A percentile compares a stretch with the other conserved stretches of the same genome.
These are phyloP conservation scores for Leptosomus discolor DNA, from an alignment of 2,113 vertebrate species.

Conservation along the genomic window DNA sequence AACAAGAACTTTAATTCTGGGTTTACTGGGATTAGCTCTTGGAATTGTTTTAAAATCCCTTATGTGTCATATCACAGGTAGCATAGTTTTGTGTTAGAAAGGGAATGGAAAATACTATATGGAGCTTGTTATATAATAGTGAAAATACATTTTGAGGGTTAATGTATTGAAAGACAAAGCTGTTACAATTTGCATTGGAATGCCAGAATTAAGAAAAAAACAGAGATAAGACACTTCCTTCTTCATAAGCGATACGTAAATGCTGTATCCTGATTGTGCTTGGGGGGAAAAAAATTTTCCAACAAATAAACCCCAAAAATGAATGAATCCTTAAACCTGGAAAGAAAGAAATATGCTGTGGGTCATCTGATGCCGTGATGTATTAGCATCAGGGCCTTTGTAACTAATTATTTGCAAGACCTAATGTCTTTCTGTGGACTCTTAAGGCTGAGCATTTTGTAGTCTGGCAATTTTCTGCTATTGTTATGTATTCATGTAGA, in stretches of 20 bases:
- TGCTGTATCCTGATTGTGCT: not conserved
- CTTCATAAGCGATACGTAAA: not conserved
- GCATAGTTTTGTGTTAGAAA: conserved; percentile 32
- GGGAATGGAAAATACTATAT: conserved; percentile 5
- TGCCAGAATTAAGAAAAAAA: conserved; percentile 54
- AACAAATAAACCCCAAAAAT: not conserved
- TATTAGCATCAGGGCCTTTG: not conserved
- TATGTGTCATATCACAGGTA: conserved; percentile 72
- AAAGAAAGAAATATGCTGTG: conserved; percentile 1
- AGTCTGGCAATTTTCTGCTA: conserved; percentile 33
- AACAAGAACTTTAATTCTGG: conserved; percentile 85
- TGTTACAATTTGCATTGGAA: conserved; percentile 29
- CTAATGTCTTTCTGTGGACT: conserved; percentile 34
- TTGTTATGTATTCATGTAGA: conserved; percentile 32
- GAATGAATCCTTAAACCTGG: not conserved
- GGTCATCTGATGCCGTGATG: not conserved
- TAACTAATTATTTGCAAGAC: conserved; percentile 69
- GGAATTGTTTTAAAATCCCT: conserved; percentile 81
- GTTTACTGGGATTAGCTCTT: conserved; percentile 80
- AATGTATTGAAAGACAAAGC: conserved; percentile 63
- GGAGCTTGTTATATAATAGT: conserved; percentile 66
- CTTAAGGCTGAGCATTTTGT: conserved; percentile 12
- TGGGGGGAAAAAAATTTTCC: not conserved
- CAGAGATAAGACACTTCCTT: not conserved
- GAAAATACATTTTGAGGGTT: conserved; percentile 56